Conservation (phyloP, 2,113 vertebrate species). For the Ptychochromis oligacanthus region DNA sequence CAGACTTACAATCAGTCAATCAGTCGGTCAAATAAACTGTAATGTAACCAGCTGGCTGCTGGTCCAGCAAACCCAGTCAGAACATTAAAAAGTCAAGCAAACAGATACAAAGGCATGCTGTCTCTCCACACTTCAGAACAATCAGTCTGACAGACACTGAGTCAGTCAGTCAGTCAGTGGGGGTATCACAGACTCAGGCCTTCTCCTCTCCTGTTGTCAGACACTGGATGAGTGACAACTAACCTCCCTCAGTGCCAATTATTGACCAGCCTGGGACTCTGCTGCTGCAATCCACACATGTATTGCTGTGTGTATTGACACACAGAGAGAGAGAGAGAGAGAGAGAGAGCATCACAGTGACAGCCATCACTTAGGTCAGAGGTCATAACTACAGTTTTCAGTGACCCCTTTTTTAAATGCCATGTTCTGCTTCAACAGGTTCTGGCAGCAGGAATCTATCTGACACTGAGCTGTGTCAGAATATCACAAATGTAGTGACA, state of each 20-base stretch:
- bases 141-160: background rate
- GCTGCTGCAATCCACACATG: conserved; percentile 10
- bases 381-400: conserved; percentile 5
- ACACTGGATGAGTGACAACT: conserved; percentile 60
- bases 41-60: background rate
- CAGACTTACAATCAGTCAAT: background rate
- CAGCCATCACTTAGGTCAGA: conserved; percentile 25
- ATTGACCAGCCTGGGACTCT: conserved; percentile 61
- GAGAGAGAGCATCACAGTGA: background rate
- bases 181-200: conserved; percentile 29
- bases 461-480: background rate
- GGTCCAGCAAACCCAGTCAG: background rate
- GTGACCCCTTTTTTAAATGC: conserved; percentile 7
- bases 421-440: conserved; percentile 15
- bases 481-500: background rate
- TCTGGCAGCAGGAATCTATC: background rate
- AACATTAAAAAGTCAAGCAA: background rate
- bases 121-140: background rate
- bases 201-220: conserved; percentile 49
- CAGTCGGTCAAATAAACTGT: no score
- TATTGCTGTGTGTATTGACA: background rate
- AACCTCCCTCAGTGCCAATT: conserved; percentile 60
- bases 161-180: background rate
- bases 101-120: background rate
- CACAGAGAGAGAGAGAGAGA: background rate